Evolutionary conservation across 2,113 vertebrate genomes (phyloP), one percentile per base, ranked within the genome.

Genomic region (Chaenogobius annularis): DNA sequence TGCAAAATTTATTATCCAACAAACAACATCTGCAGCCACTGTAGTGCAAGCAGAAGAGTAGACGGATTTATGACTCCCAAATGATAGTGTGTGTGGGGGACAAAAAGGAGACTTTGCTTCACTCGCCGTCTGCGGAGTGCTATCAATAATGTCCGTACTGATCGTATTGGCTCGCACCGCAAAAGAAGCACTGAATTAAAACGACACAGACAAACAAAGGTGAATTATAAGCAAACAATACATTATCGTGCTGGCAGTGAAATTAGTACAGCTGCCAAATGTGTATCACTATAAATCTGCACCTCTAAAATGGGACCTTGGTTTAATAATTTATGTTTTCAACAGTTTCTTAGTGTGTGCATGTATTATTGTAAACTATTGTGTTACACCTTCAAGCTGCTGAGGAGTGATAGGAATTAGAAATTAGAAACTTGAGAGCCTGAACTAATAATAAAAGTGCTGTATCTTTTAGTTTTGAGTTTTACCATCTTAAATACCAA

Each of bases 1-100:
- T 79, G 0, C 35, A 20, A 40, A 63, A 63, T 63, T 19, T 78
- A 78, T 70, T 52, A 66, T 81, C 54, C 22, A 67, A 66, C 52
- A 71, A 80, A 78, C 71, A 72, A 69, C 72, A 64, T 75, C 75
- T 86, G 77, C 68, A 82, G 79, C 79, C 83, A 81, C 77, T 80
- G 83, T 72, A 72, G n/a, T 55, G 73, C 72, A 58, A 83, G 77
- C 83, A 17, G 31, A 69, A 43, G 22, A 43, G 73, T 35, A 50
- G 59, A 43, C 66, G 79, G 58, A 83, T 83, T 87, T 81, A 88
- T 80, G 81, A 70, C 61, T 62, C 64, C 71, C 73, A 79, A 77
- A 81, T 83, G 73, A 77, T 83, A 75, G 44, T 35, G 59, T 1
- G 68, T 9, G 31, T 70, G 63, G 26, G 26, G 31, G 46, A 78